Evolutionary conservation across 2,888 invertebrate species (phyloP), one percentile per base, ranked within the genome.

Genomic region (Ochropleura plecta): DNA sequence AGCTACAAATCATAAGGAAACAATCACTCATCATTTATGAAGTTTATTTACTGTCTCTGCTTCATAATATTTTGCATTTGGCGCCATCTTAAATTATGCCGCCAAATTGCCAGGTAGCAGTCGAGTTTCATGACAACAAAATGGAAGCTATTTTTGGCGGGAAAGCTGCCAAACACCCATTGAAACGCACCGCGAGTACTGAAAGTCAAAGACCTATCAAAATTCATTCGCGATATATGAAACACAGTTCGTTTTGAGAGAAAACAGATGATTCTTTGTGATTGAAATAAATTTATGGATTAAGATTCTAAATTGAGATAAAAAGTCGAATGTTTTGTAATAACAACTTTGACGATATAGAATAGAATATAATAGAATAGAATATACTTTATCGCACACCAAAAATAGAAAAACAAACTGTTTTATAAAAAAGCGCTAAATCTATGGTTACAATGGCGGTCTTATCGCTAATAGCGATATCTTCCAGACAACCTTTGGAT

Each of bases 141-240:
- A 30, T 79, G 55, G 12, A 44, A 7, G 59, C 83, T 90, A 90
- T 88, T 90, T 88, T 84, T 9, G 73, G 67, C 75, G 81, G 81
- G 83, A 85, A 49, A 62, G 10, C 18, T 83, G 89, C 88, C 88
- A 88, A 81, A 78, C 88, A 72, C 85, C 82, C 76, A 81, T 85
- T 42, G 66, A 65, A 67, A 53, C 44, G n/a, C 16, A 70, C 30
- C 48, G 57, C 46, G 68, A 49, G 57, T 64, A 53, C 74, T 70
- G 59, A 62, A 80, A 87, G 88, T 87, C 88, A 88, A 88, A 88
- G 87, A 88, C 87, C 89, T 86, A 70, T 70, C 71, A 30, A 46
- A 70, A 79, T 70, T 40, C 79, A 63, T 40, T 65, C 60, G 16
- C 51, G 30, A 81, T 82, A 71, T 73, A 70, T 20, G 44, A 73